These are phyloP conservation scores for Anthophora plumipes DNA, from an alignment of 2,888 invertebrate genomes.

Conservation along the genomic window DNA sequence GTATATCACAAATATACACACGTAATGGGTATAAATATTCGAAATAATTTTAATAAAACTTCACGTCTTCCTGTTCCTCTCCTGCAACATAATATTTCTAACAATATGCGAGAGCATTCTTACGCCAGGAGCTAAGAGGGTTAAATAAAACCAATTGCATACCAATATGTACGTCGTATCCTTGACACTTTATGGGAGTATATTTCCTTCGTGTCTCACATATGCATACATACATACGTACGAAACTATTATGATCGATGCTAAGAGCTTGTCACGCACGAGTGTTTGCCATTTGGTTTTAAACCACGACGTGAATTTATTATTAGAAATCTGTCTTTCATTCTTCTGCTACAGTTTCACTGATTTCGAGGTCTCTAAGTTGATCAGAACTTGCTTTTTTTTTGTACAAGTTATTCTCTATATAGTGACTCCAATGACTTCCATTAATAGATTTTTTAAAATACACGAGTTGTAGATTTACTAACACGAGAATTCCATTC, in stretches of 20 bases:
- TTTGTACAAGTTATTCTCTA: not conserved
- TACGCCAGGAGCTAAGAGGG: too few relatives aligned
- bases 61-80: too few relatives aligned
- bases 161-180: slow-evolving; percentile 29
- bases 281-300: slow-evolving; percentile 9
- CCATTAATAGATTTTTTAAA: too few relatives aligned
- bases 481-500: too few relatives aligned
- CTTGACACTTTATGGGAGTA: slow-evolving; percentile 43
- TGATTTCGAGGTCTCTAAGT: not conserved
- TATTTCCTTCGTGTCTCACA: not conserved
- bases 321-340: slow-evolving; percentile 11
- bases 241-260: slow-evolving; percentile 47
- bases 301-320: slow-evolving; percentile 19
- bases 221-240: too few relatives aligned
- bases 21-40: too few relatives aligned
- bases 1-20: too few relatives aligned
- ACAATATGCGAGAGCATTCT: too few relatives aligned
- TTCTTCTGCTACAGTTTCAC: not conserved
- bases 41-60: too few relatives aligned
- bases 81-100: too few relatives aligned
- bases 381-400: not conserved
- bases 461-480: too few relatives aligned
- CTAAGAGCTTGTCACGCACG: slow-evolving; percentile 41
- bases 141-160: slow-evolving; percentile 17
- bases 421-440: too few relatives aligned